phyloP scores from a whole-genome alignment of 1,140 invertebrate species.

The Dreissena rostriformis region DNA sequence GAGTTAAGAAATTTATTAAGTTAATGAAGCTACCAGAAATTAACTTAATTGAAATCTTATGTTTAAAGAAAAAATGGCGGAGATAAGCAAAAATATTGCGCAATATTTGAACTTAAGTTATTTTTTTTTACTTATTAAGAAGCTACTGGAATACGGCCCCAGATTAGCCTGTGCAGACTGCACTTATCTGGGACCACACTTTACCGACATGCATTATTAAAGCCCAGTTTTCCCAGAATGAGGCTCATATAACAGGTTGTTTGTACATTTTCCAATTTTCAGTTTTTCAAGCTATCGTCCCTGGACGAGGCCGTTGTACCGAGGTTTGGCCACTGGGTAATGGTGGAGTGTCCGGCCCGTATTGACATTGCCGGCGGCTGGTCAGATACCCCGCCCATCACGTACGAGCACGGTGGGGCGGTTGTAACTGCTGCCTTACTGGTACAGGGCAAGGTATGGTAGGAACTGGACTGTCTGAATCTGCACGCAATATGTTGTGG shows the following conservation, averaged over 20 bases:
- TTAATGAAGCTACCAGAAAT: no score
- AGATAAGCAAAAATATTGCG: no score
- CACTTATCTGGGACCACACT: background rate
- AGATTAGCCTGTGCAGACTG: background rate
- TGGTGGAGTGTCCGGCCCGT: conserved; percentile 82
- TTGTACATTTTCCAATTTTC: conserved; percentile 32
- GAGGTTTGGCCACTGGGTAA: conserved; percentile 78
- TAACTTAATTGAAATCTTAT: no score
- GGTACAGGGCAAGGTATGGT: conserved; percentile 78
- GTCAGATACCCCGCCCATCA: conserved; percentile 84
- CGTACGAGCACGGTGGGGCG: conserved; percentile 83
- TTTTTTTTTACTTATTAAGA: no score
- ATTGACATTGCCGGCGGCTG: conserved; percentile 84
- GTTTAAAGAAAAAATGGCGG: no score
- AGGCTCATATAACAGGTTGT: background rate
- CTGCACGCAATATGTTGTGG: no score
- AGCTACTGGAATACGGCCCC: no score
- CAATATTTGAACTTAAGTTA: no score
- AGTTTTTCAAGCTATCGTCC: conserved; percentile 64
- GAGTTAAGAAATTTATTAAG: no score
- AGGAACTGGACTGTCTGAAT: background rate
- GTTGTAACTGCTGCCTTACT: conserved; percentile 82
- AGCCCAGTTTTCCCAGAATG: background rate
- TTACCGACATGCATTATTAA: background rate
- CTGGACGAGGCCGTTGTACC: background rate